Base-by-base conservation (phyloP, 2,888 invertebrate species). In the Euzophera pinguis region DNA sequence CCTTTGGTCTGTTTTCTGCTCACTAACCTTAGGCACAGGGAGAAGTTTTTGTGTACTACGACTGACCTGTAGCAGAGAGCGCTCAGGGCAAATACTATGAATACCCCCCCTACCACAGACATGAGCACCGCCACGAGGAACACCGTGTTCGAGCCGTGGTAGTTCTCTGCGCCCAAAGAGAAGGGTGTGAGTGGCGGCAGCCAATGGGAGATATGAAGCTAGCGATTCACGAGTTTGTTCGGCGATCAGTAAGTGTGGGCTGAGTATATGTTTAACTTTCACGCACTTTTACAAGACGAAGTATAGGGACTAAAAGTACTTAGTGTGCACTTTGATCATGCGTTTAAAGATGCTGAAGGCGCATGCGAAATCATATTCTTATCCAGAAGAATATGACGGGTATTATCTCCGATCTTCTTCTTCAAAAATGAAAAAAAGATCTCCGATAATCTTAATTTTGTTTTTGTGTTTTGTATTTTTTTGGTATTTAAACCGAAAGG, bases 31-130 rank as follows among this genome's bases (percentile, higher is more conserved):
- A 97, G 96, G 95, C 97, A 97, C 94, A 96, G 96, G 95, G 96
- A 96, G 96, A 96, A 96, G 96, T 96, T 97, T 96, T 96, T 96
- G 96, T 97, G 96, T 95, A 97, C 97, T 95, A 97, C 97, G 94
- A 97, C 97, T 96, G 97, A 97, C 97, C 97, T 97, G 96, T 98
- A 98, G 96, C 98, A 98, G 94, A 98, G 96, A 93, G 98, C 98
- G 96, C 98, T 96, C 94, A 97, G 95, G 93, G 98, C 97, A 95
- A 98, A 98, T 93, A 97, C 94, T 93, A 98, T 95, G 95, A 98
- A 98, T 94, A 98, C 98, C 94, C 97, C 97, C 95, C 97, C 98
- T 94, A 98, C 97, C 94, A 97, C 97, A 93, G 97, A 97, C 95
- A 98, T 97, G 94, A 98, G 96, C 92, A 97, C 96, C 93, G 95